Base-by-base conservation (phyloP, 2,888 invertebrate genomes). In the Scaptomyza parva region DNA sequence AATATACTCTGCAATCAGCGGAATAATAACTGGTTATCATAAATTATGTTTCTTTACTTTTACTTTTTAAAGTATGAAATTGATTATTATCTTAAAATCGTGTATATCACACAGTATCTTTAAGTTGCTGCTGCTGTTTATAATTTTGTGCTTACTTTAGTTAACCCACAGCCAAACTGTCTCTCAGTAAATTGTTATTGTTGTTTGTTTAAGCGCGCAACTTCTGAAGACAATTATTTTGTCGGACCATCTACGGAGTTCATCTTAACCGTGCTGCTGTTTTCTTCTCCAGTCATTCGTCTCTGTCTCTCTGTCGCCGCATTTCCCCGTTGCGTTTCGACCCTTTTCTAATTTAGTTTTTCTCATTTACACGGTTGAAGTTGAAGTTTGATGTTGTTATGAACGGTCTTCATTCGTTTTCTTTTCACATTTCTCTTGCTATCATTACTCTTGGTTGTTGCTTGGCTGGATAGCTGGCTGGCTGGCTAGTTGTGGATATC, bases 271-370 rank as follows among this genome's bases (percentile, higher is more conserved):
- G 37, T 45, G 26, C 50, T 7, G 24, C 37, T 47, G 2, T 33
- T n/a, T 40, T n/a, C 37, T 51, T 39, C 82, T 84, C 71, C 73
- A 70, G 84, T 82, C 85, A 86, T 86, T 86, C 85, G 78, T 78
- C 77, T 80, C 75, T 82, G 87, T 81, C 83, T 75, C 77, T 77
- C 75, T 82, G 86, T 80, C 79, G 82, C 55, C 79, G 82, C 55
- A 55, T 55, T 61, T 61, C 18, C 30, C 55, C 22, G n/a, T 17
- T 39, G 14, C 41, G 20, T 28, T 26, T 53, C 59, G 54, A 51
- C 57, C 61, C 45, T 66, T 80, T 78, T 79, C 72, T 80, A 81
- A 80, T 78, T 78, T 81, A 76, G 70, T 81, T 80, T 81, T 81
- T 73, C 76, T 69, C 69, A 81, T 78, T 81, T 80, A 62, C 72